Evolutionary conservation across 1,140 invertebrate genomes (phyloP).

Genomic region (Heliconius hermathena): DNA sequence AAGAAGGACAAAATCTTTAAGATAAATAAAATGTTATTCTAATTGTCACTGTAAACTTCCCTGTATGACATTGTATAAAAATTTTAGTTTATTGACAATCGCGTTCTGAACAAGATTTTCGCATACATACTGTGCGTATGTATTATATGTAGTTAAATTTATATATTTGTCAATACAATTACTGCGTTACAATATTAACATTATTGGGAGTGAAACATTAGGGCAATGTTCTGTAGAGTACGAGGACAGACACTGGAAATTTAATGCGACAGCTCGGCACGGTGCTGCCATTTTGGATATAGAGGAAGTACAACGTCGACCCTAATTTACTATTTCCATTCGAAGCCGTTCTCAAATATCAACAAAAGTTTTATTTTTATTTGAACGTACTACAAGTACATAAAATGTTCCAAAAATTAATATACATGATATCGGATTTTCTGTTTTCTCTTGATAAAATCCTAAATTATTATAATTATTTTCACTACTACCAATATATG

Average conservation of each 20-base stretch:
- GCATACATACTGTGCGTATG: not conserved
- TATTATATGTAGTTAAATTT: not conserved
- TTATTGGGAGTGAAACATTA: conserved; percentile 6
- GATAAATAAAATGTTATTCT: too few relatives aligned
- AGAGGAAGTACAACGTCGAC: conserved; percentile 35
- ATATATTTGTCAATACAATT: not conserved
- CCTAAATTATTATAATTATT: too few relatives aligned
- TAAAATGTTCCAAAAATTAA: too few relatives aligned
- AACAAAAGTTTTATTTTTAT: not conserved
- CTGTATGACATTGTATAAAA: too few relatives aligned
- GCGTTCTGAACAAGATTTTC: not conserved
- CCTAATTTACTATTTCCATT: conserved; percentile 25
- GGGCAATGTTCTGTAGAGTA: not conserved
- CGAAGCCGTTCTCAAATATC: not conserved
- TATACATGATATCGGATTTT: too few relatives aligned
- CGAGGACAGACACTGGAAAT: conserved; percentile 31
- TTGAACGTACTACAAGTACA: too few relatives aligned
- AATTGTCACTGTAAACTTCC: too few relatives aligned
- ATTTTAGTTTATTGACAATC: too few relatives aligned
- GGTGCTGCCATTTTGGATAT: conserved; percentile 26
- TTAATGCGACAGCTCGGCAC: conserved; percentile 24
- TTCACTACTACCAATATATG: too few relatives aligned
- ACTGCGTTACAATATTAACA: not conserved
- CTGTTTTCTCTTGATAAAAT: too few relatives aligned
- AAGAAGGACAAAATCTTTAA: too few relatives aligned